A percentile compares a stretch with the other conserved stretches of the same genome.
These are phyloP conservation scores for Podocnemis expansa DNA, from an alignment of 2,113 vertebrate species.

Conservation along the genomic window DNA sequence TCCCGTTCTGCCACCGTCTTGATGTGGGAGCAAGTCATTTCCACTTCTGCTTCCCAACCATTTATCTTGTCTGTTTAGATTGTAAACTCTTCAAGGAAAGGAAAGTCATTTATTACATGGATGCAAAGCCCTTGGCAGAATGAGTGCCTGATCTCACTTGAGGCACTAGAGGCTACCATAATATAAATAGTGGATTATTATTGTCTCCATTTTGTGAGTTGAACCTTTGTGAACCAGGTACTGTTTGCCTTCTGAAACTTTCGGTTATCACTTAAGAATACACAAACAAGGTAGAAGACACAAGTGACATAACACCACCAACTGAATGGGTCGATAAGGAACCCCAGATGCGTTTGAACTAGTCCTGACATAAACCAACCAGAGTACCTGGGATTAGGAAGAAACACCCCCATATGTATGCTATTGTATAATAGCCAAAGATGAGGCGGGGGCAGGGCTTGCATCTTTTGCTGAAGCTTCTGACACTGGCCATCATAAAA, in stretches of 20 bases:
- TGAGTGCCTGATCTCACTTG: not conserved
- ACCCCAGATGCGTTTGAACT: not conserved
- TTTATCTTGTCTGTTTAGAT: not conserved
- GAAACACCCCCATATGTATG: not conserved
- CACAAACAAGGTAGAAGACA: not conserved
- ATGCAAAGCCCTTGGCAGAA: not conserved
- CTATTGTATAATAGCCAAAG: not conserved
- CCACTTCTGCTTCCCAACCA: not conserved
- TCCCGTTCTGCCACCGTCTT: not conserved
- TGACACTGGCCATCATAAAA: not conserved
- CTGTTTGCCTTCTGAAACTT: not conserved
- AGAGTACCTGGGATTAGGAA: not conserved
- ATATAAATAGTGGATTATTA: not conserved
- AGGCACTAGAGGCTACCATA: not conserved
- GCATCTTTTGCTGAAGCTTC: not conserved
- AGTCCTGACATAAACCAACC: not conserved
- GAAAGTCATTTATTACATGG: too few species aligned
- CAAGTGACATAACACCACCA: not conserved
- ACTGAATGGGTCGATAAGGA: not conserved
- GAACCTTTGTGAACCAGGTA: not conserved
- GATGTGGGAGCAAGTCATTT: accelerated
- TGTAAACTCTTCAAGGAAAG: not conserved
- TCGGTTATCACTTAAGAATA: not conserved
- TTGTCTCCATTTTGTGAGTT: not conserved
- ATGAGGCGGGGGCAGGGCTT: not conserved